Evolutionary conservation across 2,797 vertebrate genomes (phyloP), one percentile per base, ranked within the genome.

Genomic region (Sus cebifrons): DNA sequence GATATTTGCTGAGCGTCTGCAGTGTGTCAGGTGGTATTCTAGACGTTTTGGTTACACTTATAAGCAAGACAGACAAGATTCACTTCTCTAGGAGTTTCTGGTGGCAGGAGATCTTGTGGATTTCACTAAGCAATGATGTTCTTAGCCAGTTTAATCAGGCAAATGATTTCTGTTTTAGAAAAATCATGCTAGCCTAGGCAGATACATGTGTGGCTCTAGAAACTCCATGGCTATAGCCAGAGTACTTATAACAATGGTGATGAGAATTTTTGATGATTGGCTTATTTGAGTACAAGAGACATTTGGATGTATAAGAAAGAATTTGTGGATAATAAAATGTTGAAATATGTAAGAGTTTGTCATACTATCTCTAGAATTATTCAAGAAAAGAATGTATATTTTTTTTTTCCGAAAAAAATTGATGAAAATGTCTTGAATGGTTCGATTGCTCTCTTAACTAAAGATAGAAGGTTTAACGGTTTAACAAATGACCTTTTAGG

Each of bases 361-460:
- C 56, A 87, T 92, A 96, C 73, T 67, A 90, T 16, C 7, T 95
- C 27, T 91, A 71, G 49, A 95, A 94, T 58, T 93, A 79, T 70
- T 89, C 56, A 94, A 13, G 32, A 81, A 81, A 89, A 90, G 11
- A 67, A 67, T 81, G 3, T 75, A 60, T 91, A 40, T 85, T 71
- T 88, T 78, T 88, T 78, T 85, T 78, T 40, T 82, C 32, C 58
- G 71, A 81, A 83, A 86, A 68, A 95, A 82, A 78, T 71, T 58
- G 27, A 75, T 40, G 29, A 71, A 91, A 90, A 86, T 94, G 25
- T 91, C n/a, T 95, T 89, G 62, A 96, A 93, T 92, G 73, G 54
- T 71, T 89, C 86, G 91, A 54, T 89, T 97, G 64, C 95, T 96
- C 52, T 91, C 75, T 79, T 96, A 92, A 78, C 40, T 52, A 86